Conservation (phyloP, 2,797 vertebrate species). For the Okamejei kenojei region DNA sequence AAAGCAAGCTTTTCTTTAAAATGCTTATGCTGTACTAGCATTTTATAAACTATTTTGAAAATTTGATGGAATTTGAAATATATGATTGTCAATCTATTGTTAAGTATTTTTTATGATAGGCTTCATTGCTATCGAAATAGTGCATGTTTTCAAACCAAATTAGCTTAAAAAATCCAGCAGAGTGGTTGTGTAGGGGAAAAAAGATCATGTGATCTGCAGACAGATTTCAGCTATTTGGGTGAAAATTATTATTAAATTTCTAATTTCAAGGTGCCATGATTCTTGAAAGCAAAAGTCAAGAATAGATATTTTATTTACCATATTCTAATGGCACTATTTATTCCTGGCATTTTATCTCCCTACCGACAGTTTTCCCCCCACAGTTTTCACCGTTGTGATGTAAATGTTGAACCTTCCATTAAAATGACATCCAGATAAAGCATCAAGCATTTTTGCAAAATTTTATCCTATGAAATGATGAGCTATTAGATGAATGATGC, state of each 20-base stretch:
- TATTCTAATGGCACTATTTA: slow-evolving; percentile 57
- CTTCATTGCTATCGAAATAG: slow-evolving; percentile 1
- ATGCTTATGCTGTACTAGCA: neutral
- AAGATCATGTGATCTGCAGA: slow-evolving; percentile 34
- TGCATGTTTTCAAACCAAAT: slow-evolving; percentile 12
- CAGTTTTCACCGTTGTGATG: slow-evolving; percentile 79
- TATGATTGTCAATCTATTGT: neutral
- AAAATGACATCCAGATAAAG: slow-evolving; percentile 97
- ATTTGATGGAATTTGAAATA: neutral
- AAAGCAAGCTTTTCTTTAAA: neutral
- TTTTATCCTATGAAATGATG: slow-evolving; percentile 69
- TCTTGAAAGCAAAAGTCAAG: slow-evolving; percentile 42
- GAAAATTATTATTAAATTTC: slow-evolving; percentile 34
- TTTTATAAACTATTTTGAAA: neutral
- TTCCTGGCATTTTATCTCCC: slow-evolving; percentile 69
- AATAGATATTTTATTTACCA: slow-evolving; percentile 42
- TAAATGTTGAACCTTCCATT: slow-evolving; percentile 94
- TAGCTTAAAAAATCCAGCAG: neutral
- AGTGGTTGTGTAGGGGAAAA: neutral
- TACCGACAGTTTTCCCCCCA: slow-evolving; percentile 65
- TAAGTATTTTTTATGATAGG: neutral
- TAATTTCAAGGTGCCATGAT: slow-evolving; percentile 44
- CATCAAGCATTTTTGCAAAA: slow-evolving; percentile 56
- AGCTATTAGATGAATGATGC: slow-evolving; percentile 56
- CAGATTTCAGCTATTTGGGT: slow-evolving; percentile 42